phyloP scores from a whole-genome alignment of 2,113 vertebrate species.

The Sprattus sprattus region DNA sequence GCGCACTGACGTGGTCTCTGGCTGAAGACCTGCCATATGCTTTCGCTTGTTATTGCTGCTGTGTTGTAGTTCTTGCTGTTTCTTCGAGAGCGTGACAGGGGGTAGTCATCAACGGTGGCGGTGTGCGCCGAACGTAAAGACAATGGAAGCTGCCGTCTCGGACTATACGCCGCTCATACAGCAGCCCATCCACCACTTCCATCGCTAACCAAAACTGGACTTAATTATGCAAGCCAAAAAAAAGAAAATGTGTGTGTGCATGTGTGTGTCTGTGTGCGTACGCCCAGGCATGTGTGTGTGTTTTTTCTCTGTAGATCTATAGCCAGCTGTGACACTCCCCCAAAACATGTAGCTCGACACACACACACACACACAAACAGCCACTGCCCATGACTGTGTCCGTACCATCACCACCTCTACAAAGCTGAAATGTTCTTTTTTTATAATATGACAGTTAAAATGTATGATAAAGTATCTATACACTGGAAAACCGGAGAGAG shows the following conservation, averaged over 20 bases:
- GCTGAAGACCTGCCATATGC: background rate
- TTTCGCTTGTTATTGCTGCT: background rate
- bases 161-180: background rate
- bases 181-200: background rate
- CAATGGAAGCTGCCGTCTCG: background rate
- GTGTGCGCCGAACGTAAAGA: background rate
- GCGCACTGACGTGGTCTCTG: background rate
- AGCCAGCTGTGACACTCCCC: conserved; percentile 6
- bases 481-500: conserved; percentile 45
- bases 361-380: conserved; percentile 11
- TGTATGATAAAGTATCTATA: conserved; percentile 27
- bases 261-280: conserved; percentile 14
- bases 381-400: conserved; percentile 9
- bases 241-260: background rate
- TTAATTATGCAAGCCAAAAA: background rate
- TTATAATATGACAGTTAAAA: background rate
- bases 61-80: background rate
- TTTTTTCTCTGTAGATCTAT: conserved; percentile 21
- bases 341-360: background rate
- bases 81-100: background rate
- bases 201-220: background rate
- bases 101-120: background rate
- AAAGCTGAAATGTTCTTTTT: background rate
- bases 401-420: background rate
- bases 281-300: background rate